Base-by-base conservation (phyloP, 2,113 vertebrate species). In the Meleagris gallopavo region DNA sequence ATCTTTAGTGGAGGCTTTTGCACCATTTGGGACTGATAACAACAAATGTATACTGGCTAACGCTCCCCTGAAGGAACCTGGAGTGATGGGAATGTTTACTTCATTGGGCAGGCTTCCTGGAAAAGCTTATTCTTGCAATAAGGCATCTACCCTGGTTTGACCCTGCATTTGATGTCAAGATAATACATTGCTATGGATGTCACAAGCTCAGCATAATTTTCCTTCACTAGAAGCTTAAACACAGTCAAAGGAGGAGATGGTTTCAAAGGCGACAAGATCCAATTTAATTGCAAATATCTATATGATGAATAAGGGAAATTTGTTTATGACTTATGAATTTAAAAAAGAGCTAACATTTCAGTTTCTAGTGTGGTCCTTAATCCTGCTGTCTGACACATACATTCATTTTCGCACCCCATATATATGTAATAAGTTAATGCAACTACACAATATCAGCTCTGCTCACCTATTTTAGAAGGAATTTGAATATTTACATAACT, bases 251-350 rank as follows among this genome's bases (percentile, higher is more conserved):
- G 36, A 85, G 40, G 29, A 88, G 55, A 86, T 52, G 9, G 50
- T 9, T 88, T 88, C 64, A 86, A 57, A 60, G 60, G 17, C 74
- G 17, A 17, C 14, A 78, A 86, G 43, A 65, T 46, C 9, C 27
- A 93, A 83, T 78, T 90, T 72, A 78, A 86, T 78, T 71, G 55
- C 43, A 94, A 92, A 75, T 77, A 81, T 40, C 76, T 75, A 34
- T 34, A 86, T 67, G 52, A 84, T 90, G 60, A 75, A 17, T 60
- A 14, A 52, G 30, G 74, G 10, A 86, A 80, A 80, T 67, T 66
- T 7, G 13, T 72, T 96, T 86, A 74, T 83, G 67, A 62, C 46
- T 36, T 78, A 50, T 22, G 22, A 69, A 69, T 32, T 58, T 62
- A 40, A 64, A 64, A 88, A 82, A 43, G 21, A 54, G 19, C 10